Evolutionary conservation across 1,140 invertebrate genomes (phyloP).

Genomic region (Apis mellifera): Amel_HAv3.1 CM009931.2:12169501-12170000

Average conservation of each 20-base stretch:
- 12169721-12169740: neutral
- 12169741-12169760: neutral
- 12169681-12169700: slow-evolving; percentile 23
- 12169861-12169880: neutral
- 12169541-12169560: slow-evolving; percentile 36
- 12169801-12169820: slow-evolving; percentile 34
- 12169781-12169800: slow-evolving; percentile 3
- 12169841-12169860: neutral
- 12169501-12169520: neutral
- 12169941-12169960: neutral
- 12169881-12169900: neutral
- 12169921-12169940: neutral
- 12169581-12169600: slow-evolving; percentile 65
- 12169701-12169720: neutral
- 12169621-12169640: slow-evolving; percentile 63
- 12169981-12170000: neutral
- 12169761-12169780: neutral
- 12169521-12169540: slow-evolving; percentile 60
- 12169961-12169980: slow-evolving; percentile 26
- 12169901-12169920: neutral
- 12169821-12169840: slow-evolving; percentile 18
- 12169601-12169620: slow-evolving; percentile 64
- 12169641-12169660: slow-evolving; percentile 64
- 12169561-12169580: slow-evolving; percentile 63
- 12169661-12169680: slow-evolving; percentile 17